Evolutionary conservation across 23 tunicate species (phyloP).

Genomic region (Styela plicata): DNA sequence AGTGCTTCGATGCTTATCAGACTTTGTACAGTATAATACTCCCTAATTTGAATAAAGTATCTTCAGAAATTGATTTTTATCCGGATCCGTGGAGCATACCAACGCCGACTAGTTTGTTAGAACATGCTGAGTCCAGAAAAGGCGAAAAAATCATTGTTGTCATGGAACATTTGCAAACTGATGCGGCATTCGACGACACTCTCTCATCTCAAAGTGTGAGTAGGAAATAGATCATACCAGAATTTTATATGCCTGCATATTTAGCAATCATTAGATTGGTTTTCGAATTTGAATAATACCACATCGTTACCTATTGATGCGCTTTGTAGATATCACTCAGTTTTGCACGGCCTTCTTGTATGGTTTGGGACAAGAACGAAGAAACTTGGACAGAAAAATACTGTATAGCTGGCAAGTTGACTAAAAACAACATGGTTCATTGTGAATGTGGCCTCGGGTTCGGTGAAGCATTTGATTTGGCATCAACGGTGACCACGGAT

Average conservation of each 20-base stretch:
- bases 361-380: constrained; percentile 25
- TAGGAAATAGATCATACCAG: background rate
- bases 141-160: constrained; percentile 15
- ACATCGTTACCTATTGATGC: background rate
- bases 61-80: background rate
- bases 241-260: too few species aligned
- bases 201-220: background rate
- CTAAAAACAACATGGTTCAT: constrained; percentile 17
- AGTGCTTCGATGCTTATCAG: background rate
- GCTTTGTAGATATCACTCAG: constrained; percentile 19
- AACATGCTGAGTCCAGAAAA: background rate
- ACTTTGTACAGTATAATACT: constrained; percentile 1
- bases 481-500: background rate
- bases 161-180: constrained; percentile 48
- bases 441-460: constrained; percentile 21
- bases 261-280: too few species aligned
- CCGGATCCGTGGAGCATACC: constrained; percentile 59
- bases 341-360: constrained; percentile 36
- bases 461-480: background rate
- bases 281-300: background rate
- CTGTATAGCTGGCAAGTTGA: constrained; percentile 26
- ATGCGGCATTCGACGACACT: background rate
- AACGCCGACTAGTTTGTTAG: constrained; percentile 5
- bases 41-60: background rate
- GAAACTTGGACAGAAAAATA: constrained; percentile 21